These are phyloP conservation scores for Drosophila vallismaia DNA, from an alignment of 2,888 invertebrate species.

Conservation along the genomic window DNA sequence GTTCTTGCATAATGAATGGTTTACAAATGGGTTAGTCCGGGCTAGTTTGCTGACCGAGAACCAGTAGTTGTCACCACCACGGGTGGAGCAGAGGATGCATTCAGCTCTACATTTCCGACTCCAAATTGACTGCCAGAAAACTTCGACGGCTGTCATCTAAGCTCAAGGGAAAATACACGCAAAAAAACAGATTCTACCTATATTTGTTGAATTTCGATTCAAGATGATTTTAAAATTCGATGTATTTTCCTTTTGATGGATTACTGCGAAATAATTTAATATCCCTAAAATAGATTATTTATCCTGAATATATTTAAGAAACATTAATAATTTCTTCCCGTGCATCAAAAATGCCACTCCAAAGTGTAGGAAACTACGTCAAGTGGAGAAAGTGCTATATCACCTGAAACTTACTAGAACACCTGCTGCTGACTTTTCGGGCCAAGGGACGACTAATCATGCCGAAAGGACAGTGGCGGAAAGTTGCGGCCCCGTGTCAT, in stretches of 20 bases:
- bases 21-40: slow-evolving; percentile 35
- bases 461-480: slow-evolving; percentile 35
- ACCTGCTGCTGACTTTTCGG: slow-evolving; percentile 31
- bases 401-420: slow-evolving; percentile 46
- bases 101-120: slow-evolving; percentile 9
- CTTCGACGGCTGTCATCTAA: slow-evolving; percentile 33
- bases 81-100: slow-evolving; percentile 1
- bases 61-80: slow-evolving; percentile 27
- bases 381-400: slow-evolving; percentile 61
- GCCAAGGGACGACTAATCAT: slow-evolving; percentile 61
- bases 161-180: slow-evolving; percentile 4
- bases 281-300: not conserved
- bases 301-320: not conserved
- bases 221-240: too few species aligned
- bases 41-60: slow-evolving; percentile 10
- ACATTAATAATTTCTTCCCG: not conserved
- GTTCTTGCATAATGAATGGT: slow-evolving; percentile 54
- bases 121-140: slow-evolving; percentile 39
- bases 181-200: not conserved
- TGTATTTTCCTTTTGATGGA: not conserved
- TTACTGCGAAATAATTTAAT: not conserved
- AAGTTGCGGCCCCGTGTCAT: slow-evolving; percentile 52
- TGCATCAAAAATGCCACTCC: slow-evolving; percentile 1
- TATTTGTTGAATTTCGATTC: too few species aligned
- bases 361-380: slow-evolving; percentile 34